phyloP scores from a whole-genome alignment of 2,797 vertebrate species.

The Mus minutoides region DNA sequence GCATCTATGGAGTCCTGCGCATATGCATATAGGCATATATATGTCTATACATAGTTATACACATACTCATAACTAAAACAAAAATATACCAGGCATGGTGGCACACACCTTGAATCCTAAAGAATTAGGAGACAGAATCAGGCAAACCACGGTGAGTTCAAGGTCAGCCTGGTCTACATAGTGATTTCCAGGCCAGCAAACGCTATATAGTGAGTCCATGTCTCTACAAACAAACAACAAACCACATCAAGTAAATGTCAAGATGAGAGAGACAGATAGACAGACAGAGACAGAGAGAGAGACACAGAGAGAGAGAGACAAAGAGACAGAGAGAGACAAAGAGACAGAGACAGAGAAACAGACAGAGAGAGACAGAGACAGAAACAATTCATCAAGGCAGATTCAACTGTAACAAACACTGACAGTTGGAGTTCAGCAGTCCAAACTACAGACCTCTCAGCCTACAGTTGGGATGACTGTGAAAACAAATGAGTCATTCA shows the following conservation, averaged over 20 bases:
- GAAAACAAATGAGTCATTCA: background rate
- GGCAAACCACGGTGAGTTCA: background rate
- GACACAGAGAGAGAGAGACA: too few species aligned
- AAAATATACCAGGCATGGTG: background rate
- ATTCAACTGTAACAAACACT: background rate
- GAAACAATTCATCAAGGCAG: background rate
- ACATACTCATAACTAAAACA: background rate
- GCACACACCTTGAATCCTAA: background rate
- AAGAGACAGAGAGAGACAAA: too few species aligned
- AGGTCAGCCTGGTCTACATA: too few species aligned
- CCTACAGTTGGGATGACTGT: background rate
- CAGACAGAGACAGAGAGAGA: background rate
- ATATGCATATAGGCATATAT: background rate
- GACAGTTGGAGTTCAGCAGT: background rate
- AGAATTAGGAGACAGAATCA: background rate
- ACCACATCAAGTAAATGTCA: background rate
- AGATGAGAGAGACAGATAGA: background rate
- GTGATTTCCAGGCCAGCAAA: background rate
- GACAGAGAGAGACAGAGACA: too few species aligned
- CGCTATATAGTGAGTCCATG: background rate
- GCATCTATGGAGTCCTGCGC: background rate
- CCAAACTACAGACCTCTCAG: background rate
- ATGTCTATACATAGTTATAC: background rate
- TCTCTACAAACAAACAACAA: background rate
- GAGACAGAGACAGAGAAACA: too few species aligned